Conservation (phyloP, 2,888 invertebrate species). For the Rhingia campestris region DNA sequence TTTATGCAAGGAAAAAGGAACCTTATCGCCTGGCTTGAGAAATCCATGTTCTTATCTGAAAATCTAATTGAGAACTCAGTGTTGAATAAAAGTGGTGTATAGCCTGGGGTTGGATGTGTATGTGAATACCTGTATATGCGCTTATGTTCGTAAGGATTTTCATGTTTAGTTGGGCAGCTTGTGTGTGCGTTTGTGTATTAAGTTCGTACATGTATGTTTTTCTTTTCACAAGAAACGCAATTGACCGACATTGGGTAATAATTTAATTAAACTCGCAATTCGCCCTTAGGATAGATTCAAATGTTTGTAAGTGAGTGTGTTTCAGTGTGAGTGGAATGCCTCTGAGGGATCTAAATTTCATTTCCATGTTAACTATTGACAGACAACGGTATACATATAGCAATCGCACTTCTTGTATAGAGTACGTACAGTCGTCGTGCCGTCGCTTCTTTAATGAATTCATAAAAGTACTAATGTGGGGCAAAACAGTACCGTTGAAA, state of each 20-base stretch:
- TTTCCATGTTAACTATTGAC: slow-evolving; percentile 40
- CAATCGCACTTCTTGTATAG: slow-evolving; percentile 7
- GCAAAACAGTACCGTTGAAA: slow-evolving; percentile 22
- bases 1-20: slow-evolving; percentile 28
- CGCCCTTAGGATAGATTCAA: slow-evolving; percentile 3
- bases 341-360: slow-evolving; percentile 28
- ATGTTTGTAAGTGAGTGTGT: background rate
- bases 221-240: slow-evolving; percentile 43
- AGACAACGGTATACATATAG: slow-evolving; percentile 13
- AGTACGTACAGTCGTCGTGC: background rate
- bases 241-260: slow-evolving; percentile 60
- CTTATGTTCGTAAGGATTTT: too few species aligned
- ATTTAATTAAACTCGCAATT: slow-evolving; percentile 49
- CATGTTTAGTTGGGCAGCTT: background rate
- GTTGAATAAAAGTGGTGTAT: slow-evolving; percentile 26
- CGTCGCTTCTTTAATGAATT: slow-evolving; percentile 53
- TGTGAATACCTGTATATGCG: too few species aligned
- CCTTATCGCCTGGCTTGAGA: slow-evolving; percentile 36
- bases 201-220: background rate
- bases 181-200: background rate
- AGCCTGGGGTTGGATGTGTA: background rate
- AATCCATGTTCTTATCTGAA: slow-evolving; percentile 47
- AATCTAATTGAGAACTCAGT: slow-evolving; percentile 42
- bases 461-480: slow-evolving; percentile 36
- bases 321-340: background rate